phyloP scores from a whole-genome alignment of 1,140 invertebrate species.

The Samia ricini region DNA sequence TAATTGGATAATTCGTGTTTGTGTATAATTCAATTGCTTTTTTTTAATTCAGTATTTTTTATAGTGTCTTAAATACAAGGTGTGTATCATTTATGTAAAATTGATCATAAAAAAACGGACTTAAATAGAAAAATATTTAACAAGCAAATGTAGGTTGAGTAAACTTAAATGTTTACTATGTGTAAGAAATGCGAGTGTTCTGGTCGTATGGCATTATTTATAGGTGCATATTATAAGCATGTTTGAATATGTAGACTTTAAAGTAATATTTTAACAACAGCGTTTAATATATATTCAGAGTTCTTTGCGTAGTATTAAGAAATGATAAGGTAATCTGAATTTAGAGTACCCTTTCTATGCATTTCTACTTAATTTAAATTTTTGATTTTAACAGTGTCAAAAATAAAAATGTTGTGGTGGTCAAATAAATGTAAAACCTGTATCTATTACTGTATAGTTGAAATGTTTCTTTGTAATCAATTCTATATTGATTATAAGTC shows the following conservation, averaged over 20 bases:
- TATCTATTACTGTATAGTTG: no score
- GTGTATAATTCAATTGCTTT: not conserved
- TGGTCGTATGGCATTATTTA: not conserved
- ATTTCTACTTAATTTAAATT: not conserved
- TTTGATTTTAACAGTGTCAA: no score
- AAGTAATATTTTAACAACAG: not conserved
- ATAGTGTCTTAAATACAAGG: not conserved
- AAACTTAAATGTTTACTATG: not conserved
- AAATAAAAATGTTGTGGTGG: no score
- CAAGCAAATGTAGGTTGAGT: not conserved
- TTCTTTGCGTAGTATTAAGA: not conserved
- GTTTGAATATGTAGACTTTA: not conserved
- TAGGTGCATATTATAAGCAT: not conserved
- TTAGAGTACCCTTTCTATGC: no score
- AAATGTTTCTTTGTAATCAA: no score
- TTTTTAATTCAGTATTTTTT: not conserved
- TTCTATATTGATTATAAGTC: not conserved
- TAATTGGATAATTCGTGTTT: constrained; percentile 1
- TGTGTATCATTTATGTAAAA: not conserved
- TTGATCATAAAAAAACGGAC: not conserved
- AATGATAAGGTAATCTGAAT: no score
- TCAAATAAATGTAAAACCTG: no score
- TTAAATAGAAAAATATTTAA: not conserved
- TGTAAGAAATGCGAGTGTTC: not conserved
- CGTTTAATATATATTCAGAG: not conserved